phyloP scores from a whole-genome alignment of 2,797 vertebrate species.

The Pampus argenteus region DNA sequence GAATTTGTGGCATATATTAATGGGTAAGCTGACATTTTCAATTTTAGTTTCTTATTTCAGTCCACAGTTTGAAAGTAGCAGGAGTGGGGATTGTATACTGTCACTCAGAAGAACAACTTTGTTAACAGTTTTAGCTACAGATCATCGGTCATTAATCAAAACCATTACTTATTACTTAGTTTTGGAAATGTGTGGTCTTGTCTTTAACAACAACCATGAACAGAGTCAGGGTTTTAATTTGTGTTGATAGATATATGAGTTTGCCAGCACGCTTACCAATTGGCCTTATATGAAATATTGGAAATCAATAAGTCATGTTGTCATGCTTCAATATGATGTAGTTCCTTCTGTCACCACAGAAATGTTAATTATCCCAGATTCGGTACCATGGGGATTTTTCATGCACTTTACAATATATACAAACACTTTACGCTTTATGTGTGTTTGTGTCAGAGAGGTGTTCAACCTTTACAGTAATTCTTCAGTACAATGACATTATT shows the following conservation, averaged over 20 bases:
- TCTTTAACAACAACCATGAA: not conserved
- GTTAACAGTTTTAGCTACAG: not conserved
- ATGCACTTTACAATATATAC: too few relatives aligned
- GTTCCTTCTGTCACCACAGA: too few relatives aligned
- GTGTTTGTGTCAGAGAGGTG: too few relatives aligned
- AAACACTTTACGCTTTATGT: too few relatives aligned
- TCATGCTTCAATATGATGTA: not conserved
- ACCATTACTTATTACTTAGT: not conserved
- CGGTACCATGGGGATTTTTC: not conserved
- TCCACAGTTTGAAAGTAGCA: not conserved
- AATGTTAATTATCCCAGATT: not conserved
- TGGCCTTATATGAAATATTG: slow-evolving; percentile 16
- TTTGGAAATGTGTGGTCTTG: not conserved
- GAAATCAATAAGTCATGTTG: slow-evolving; percentile 4
- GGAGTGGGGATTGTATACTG: not conserved
- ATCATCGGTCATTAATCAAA: not conserved
- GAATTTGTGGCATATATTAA: slow-evolving; percentile 4
- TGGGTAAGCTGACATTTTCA: slow-evolving; percentile 27
- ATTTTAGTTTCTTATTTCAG: not conserved
- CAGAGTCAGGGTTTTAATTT: not conserved
- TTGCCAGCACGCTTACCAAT: not conserved
- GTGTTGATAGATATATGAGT: not conserved
- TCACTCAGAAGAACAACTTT: not conserved
- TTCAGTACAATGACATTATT: too few relatives aligned
- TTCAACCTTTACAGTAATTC: too few relatives aligned